Conservation (phyloP, 2,113 vertebrate genomes). For the Eulemur rufifrons region DNA sequence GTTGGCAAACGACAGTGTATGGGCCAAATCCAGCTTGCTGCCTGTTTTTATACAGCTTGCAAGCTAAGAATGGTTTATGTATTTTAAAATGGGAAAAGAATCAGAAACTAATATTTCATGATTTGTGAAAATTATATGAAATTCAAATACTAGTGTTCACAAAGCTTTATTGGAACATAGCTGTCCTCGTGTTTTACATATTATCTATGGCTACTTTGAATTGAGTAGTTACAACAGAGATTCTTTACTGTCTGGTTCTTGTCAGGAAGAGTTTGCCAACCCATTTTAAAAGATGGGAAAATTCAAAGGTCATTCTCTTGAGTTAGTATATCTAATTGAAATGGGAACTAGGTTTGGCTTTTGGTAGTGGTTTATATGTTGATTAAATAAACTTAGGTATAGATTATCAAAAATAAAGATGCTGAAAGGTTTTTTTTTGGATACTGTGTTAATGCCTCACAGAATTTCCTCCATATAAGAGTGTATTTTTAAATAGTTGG, state of each 20-base stretch:
- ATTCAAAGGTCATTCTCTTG: not conserved
- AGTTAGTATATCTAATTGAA: not conserved
- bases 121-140: not conserved
- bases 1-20: not conserved
- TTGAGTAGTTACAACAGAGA: not conserved
- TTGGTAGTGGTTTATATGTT: not conserved
- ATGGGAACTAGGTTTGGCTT: conserved; percentile 10
- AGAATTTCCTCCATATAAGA: not conserved
- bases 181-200: not conserved
- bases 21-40: not conserved
- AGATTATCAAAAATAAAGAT: conserved; percentile 31
- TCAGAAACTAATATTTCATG: not conserved
- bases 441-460: not conserved
- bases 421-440: not conserved
- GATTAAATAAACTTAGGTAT: not conserved
- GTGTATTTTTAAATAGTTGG: not conserved
- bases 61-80: not conserved
- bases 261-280: not conserved
- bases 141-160: not conserved
- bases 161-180: not conserved
- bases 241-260: not conserved
- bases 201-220: not conserved
- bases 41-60: not conserved
- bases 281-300: not conserved
- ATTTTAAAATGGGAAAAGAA: conserved; percentile 21